Evolutionary conservation across 2,888 invertebrate genomes (phyloP), one percentile per base, ranked within the genome.

Genomic region (Hyles lineata): DNA sequence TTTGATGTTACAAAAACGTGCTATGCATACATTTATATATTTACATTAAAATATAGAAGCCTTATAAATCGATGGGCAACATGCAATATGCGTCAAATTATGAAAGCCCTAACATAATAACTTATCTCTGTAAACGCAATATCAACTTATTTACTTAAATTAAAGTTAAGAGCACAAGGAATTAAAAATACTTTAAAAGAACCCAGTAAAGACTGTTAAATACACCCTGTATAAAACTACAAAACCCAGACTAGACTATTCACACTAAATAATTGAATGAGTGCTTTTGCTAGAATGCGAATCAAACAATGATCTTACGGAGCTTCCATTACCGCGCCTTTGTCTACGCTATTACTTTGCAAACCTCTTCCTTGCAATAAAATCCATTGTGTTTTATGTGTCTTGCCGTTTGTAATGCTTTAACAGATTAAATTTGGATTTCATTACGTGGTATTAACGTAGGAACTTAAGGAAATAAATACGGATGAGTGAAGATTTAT

Each of bases 281-380:
- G 43, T 50, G 67, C 67, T 67, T 67, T 67, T 50, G 43, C 50
- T 43, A 50, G 67, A 67, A 67, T 23, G 67, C 43, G 23, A 67
- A 67, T 67, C 50, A 50, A 67, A 67, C 67, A 67, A 67, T 67
- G 43, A 67, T 43, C 23, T 67, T 43, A 23, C 43, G 50, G 43
- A 23, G 67, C 67, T 50, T 67, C 67, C 67, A 67, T 67, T 67
- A 67, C 15, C 9, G n/a, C 9, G 67, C 67, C 50, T 67, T 67
- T 67, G 67, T 67, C 23, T 67, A 23, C 21, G 23, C 43, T n/a
- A 55, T 55, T 55, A 55, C 55, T 55, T 55, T n/a, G 55, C n/a
- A n/a, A 43, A n/a, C 55, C 55, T 17, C 55, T 55, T 55, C 55
- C 55, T 17, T n/a, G 55, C 55, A 55, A 55, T 55, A 55, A 55